phyloP scores from a whole-genome alignment of 2,113 vertebrate genomes.

The Ascaphus truei region DNA sequence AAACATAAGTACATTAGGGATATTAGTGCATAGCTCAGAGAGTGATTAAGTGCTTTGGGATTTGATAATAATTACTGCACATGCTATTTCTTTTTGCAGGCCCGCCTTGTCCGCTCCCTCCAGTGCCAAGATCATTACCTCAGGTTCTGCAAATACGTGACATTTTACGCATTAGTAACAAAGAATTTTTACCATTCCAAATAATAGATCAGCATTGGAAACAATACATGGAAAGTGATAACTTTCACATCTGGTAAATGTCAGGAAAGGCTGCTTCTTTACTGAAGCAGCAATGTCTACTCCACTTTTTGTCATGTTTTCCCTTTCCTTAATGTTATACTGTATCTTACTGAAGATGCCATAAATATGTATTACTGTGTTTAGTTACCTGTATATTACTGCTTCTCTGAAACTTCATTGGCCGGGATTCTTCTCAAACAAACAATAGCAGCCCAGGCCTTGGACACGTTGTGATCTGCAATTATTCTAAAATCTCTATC shows the following conservation, averaged over 20 bases:
- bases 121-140: constrained; percentile 25
- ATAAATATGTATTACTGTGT: neutral
- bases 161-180: constrained; percentile 55
- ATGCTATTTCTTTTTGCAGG: constrained; percentile 48
- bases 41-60: neutral
- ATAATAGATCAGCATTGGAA: constrained; percentile 75
- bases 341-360: neutral
- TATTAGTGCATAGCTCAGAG: too few species aligned
- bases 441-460: too few species aligned
- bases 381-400: too few species aligned
- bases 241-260: constrained; percentile 39
- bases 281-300: neutral
- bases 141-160: constrained; percentile 61
- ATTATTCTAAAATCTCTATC: too few species aligned
- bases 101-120: constrained; percentile 28
- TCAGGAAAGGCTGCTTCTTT: too few species aligned
- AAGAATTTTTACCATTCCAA: constrained; percentile 72
- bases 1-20: too few species aligned
- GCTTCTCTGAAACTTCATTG: too few species aligned
- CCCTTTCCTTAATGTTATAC: too few species aligned
- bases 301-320: too few species aligned
- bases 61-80: neutral
- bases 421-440: too few species aligned
- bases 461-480: too few species aligned
- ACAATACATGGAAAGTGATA: constrained; percentile 51